Percentiles rank a stretch among this genome's conserved stretches.
Evolutionary conservation across 2,888 invertebrate species (phyloP).

Genomic region (Mythimna lalbum): DNA sequence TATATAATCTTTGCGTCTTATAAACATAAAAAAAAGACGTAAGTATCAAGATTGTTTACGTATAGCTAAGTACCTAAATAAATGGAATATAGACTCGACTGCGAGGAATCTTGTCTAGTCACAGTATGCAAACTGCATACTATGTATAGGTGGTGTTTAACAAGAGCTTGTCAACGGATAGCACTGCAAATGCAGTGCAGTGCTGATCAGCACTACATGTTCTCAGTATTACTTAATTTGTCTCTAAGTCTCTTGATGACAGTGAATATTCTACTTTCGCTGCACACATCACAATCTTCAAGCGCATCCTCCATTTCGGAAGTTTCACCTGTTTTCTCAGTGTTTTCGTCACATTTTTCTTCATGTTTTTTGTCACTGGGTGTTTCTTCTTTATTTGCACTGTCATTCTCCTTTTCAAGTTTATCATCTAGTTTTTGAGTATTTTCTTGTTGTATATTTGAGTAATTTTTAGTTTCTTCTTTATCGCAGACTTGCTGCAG

Average conservation of each 20-base stretch:
- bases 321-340: slow-evolving; percentile 34
- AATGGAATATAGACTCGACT: neutral
- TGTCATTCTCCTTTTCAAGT: slow-evolving; percentile 41
- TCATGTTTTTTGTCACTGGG: slow-evolving; percentile 14
- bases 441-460: slow-evolving; percentile 26
- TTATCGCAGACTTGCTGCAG: slow-evolving; percentile 89
- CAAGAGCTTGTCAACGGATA: slow-evolving; percentile 3
- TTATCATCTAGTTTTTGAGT: slow-evolving; percentile 31
- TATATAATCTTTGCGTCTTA: no score
- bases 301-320: slow-evolving; percentile 37
- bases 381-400: slow-evolving; percentile 34
- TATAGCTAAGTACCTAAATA: no score
- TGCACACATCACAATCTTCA: slow-evolving; percentile 78
- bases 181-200: slow-evolving; percentile 19
- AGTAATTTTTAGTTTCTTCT: slow-evolving; percentile 18
- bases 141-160: neutral
- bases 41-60: no score
- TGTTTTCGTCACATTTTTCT: slow-evolving; percentile 18
- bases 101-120: neutral
- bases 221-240: slow-evolving; percentile 78
- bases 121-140: neutral
- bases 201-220: slow-evolving; percentile 47
- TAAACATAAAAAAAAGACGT: no score
- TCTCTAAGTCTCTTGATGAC: slow-evolving; percentile 81
- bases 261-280: slow-evolving; percentile 81